Percentiles rank a stretch among this genome's conserved stretches.
Evolutionary conservation across 1,140 invertebrate genomes (phyloP).

Genomic region (Micrasema longulum): DNA sequence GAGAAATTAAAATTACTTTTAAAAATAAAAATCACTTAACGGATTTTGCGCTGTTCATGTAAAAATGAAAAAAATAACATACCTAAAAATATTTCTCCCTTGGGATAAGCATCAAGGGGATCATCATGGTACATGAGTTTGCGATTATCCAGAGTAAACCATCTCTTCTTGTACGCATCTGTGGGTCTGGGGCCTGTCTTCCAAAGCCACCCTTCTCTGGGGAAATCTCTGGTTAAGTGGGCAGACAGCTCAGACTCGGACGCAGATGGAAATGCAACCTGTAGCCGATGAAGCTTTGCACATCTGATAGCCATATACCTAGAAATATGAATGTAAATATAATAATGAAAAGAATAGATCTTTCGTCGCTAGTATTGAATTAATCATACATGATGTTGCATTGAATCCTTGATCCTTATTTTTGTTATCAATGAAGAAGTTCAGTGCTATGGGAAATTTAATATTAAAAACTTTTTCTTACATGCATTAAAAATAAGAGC

Average conservation of each 20-base stretch:
- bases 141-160: constrained; percentile 90
- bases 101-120: constrained; percentile 86
- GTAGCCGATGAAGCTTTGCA: constrained; percentile 84
- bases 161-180: constrained; percentile 85
- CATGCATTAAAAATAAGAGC: no score
- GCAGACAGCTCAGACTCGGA: constrained; percentile 80
- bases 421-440: no score
- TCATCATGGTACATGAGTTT: constrained; percentile 94
- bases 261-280: constrained; percentile 86
- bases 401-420: no score
- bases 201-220: constrained; percentile 88
- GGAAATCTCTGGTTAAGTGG: constrained; percentile 83
- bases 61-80: no score
- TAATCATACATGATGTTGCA: not conserved
- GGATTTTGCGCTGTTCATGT: no score
- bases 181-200: constrained; percentile 85
- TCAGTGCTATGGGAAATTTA: no score
- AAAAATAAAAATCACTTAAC: no score
- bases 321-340: no score
- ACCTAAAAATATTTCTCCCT: constrained; percentile 90
- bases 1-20: no score
- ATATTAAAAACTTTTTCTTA: no score
- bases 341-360: no score
- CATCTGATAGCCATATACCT: constrained; percentile 92
- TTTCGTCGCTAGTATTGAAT: not conserved